These are phyloP conservation scores for Heliconius ismenius DNA, from an alignment of 2,888 invertebrate genomes.

Conservation along the genomic window DNA sequence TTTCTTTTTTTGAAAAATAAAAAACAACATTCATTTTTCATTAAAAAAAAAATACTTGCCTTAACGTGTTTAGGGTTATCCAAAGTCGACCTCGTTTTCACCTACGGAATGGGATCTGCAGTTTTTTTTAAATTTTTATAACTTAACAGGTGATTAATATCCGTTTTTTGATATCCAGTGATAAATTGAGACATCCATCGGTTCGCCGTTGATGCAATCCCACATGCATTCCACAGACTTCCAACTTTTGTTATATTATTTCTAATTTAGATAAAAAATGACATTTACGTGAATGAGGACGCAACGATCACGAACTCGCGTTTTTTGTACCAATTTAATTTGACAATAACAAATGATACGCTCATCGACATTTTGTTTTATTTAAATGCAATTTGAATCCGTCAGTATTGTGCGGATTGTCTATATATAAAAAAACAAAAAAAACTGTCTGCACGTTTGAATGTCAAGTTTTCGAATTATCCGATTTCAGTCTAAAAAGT, in stretches of 20 bases:
- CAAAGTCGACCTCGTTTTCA: conserved; percentile 3
- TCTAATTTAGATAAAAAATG: conserved; percentile 60
- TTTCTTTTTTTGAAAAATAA: too few relatives aligned
- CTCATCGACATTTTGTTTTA: conserved; percentile 45
- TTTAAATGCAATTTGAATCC: conserved; percentile 29
- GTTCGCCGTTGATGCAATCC: conserved; percentile 38
- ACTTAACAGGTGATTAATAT: conserved; percentile 17
- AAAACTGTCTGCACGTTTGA: conserved; percentile 34
- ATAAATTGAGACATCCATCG: conserved; percentile 51
- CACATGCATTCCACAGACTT: conserved; percentile 43
- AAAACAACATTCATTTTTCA: neutral
- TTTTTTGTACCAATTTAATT: conserved; percentile 55
- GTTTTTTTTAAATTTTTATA: neutral
- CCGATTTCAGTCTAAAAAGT: neutral
- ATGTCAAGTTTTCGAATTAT: conserved; percentile 32
- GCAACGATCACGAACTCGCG: conserved; percentile 52
- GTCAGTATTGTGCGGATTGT: conserved; percentile 24
- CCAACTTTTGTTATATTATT: conserved; percentile 47
- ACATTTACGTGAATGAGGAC: conserved; percentile 62
- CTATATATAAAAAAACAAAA: conserved; percentile 1
- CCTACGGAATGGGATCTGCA: neutral
- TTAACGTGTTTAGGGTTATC: neutral
- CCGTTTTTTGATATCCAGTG: conserved; percentile 33
- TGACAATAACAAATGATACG: conserved; percentile 62
- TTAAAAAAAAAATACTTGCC: neutral